Percentiles rank a stretch among this genome's conserved stretches.
phyloP scores from a whole-genome alignment of 92 coral and sea anemone species.

The Diadumene lineata region DNA sequence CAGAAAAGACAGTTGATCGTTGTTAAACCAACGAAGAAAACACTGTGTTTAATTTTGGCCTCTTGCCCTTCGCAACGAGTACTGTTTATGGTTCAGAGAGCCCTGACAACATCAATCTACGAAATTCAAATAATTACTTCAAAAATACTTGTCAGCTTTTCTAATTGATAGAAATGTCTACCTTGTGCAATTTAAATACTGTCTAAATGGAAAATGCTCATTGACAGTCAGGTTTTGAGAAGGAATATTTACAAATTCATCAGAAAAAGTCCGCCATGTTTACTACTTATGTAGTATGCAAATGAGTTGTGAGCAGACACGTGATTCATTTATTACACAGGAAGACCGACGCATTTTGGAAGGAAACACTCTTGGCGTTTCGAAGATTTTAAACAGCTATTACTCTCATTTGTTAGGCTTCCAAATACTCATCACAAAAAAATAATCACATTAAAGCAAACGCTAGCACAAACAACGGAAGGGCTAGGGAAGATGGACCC shows the following conservation, averaged over 20 bases:
- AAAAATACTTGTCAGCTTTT: not conserved
- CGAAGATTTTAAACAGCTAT: not conserved
- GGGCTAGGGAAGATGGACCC: too few species aligned
- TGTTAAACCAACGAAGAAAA: not conserved
- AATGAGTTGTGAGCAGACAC: not conserved
- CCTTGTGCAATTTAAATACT: not conserved
- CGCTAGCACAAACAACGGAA: too few species aligned
- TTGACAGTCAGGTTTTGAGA: too few species aligned
- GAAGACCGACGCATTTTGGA: not conserved
- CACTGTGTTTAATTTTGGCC: constrained; percentile 2
- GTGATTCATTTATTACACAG: not conserved
- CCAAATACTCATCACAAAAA: too few species aligned
- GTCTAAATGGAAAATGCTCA: not conserved
- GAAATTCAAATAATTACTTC: not conserved
- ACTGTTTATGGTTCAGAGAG: not conserved
- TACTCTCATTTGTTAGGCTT: too few species aligned
- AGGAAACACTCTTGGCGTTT: not conserved
- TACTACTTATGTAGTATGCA: not conserved
- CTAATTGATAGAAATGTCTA: not conserved
- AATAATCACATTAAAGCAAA: too few species aligned
- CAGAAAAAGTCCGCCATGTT: not conserved
- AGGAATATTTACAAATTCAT: not conserved
- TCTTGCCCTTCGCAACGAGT: constrained; percentile 14
- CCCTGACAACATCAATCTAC: not conserved
- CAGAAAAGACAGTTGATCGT: not conserved